Percentiles rank a stretch among this genome's conserved stretches.
phyloP scores from a whole-genome alignment of 1,140 invertebrate genomes.

The Trialeurodes vaporariorum region DNA sequence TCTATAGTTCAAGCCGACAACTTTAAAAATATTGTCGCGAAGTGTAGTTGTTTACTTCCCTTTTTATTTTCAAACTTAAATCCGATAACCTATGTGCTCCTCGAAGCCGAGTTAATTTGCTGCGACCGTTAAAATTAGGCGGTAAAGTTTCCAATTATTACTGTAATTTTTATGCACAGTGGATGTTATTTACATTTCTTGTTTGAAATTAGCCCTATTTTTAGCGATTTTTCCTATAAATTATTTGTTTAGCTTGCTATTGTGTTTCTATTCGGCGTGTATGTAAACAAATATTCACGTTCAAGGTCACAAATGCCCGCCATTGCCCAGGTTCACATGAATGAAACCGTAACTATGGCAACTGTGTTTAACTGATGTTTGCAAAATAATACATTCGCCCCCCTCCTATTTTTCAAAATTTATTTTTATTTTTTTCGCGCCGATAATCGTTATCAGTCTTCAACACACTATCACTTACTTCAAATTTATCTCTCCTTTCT shows the following conservation, averaged over 20 bases:
- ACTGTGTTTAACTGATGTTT: neutral
- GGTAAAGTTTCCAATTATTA: neutral
- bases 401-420: neutral
- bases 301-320: neutral
- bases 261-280: neutral
- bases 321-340: neutral
- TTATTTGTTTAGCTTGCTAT: too few species aligned
- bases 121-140: neutral
- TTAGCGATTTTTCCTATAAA: too few species aligned
- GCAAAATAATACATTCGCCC: neutral
- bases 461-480: too few species aligned
- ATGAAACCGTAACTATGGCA: neutral
- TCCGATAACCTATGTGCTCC: neutral
- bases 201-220: too few species aligned
- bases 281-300: slow-evolving; percentile 1
- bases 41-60: neutral
- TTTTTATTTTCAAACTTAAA: neutral
- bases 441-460: too few species aligned
- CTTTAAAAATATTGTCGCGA: neutral
- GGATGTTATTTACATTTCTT: too few species aligned
- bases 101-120: neutral
- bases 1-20: neutral
- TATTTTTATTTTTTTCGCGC: too few species aligned
- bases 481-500: too few species aligned
- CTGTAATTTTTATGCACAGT: too few species aligned